These are phyloP conservation scores for Yponomeuta malinellus DNA, from an alignment of 2,888 invertebrate species.

Conservation along the genomic window DNA sequence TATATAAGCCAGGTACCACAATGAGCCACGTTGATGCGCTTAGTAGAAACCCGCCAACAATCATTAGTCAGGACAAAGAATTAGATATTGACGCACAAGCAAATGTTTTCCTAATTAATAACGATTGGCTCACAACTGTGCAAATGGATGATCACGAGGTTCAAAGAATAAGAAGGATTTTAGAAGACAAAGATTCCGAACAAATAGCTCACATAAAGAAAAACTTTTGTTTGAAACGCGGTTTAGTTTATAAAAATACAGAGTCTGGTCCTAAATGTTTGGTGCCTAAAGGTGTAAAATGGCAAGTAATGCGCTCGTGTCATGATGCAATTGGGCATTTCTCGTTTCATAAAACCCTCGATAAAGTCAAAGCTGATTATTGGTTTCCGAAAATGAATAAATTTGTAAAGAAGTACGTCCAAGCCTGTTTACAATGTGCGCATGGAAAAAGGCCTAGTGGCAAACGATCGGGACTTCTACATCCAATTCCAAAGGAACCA, in stretches of 20 bases:
- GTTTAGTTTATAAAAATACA: neutral
- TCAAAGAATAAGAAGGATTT: conserved; percentile 9
- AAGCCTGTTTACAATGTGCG: conserved; percentile 24
- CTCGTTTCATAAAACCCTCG: conserved; percentile 23
- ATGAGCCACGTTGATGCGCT: conserved; percentile 37
- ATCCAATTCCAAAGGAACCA: conserved; percentile 24
- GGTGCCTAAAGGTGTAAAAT: conserved; percentile 20
- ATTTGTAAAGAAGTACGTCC: conserved; percentile 25
- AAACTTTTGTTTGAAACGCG: conserved; percentile 16
- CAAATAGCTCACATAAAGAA: conserved; percentile 11
- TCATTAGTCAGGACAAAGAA: neutral
- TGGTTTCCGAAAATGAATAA: conserved; percentile 28
- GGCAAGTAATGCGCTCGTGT: conserved; percentile 21
- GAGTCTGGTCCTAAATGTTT: conserved; percentile 15
- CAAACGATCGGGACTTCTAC: conserved; percentile 21
- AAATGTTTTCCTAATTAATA: neutral
- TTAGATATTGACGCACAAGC: neutral
- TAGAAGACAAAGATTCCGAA: neutral
- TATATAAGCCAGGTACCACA: conserved; percentile 22
- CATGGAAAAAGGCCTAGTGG: conserved; percentile 25
- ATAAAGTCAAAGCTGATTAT: conserved; percentile 21
- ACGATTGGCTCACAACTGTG: conserved; percentile 19
- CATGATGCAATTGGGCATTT: conserved; percentile 27
- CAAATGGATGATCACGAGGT: conserved; percentile 21
- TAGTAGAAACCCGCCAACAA: conserved; percentile 20